Conservation (phyloP, 2,113 vertebrate species). For the Leuciscus idus region DNA sequence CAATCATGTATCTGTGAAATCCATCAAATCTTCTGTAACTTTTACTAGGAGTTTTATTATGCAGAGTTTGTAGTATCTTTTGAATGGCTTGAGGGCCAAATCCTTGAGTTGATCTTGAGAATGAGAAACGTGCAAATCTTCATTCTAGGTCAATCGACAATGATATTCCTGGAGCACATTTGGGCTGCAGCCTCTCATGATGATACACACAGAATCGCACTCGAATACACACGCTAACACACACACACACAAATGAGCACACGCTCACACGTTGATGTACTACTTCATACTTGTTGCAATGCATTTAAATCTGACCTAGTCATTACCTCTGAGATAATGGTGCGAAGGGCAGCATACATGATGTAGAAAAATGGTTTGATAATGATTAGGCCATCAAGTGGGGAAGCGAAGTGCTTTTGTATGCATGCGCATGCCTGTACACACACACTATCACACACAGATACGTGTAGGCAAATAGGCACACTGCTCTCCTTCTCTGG, state of each 20-base stretch:
- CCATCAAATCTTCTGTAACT: neutral
- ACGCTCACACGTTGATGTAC: neutral
- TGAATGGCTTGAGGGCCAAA: conserved; percentile 4
- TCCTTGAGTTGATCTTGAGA: conserved; percentile 35
- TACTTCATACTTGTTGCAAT: conserved; percentile 15
- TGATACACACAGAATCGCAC: neutral
- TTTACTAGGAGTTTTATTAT: conserved; percentile 6
- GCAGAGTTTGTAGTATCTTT: neutral
- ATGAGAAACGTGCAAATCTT: conserved; percentile 34
- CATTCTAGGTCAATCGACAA: conserved; percentile 48
- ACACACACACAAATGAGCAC: conserved; percentile 20
- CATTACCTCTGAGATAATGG: conserved; percentile 42
- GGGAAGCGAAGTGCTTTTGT: neutral
- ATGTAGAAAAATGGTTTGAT: conserved; percentile 16
- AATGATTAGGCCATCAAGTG: conserved; percentile 34
- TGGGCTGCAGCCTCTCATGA: conserved; percentile 18
- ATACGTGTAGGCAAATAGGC: conserved; percentile 2
- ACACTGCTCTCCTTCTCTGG: conserved; percentile 41
- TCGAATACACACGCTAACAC: neutral
- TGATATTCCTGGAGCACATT: conserved; percentile 46
- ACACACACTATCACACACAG: conserved; percentile 17
- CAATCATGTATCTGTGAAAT: conserved; percentile 30
- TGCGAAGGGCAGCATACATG: neutral
- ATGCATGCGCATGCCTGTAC: neutral
- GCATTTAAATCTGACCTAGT: conserved; percentile 35